Evolutionary conservation across 2,113 vertebrate species (phyloP).

Genomic region (Fulmarus glacialis): DNA sequence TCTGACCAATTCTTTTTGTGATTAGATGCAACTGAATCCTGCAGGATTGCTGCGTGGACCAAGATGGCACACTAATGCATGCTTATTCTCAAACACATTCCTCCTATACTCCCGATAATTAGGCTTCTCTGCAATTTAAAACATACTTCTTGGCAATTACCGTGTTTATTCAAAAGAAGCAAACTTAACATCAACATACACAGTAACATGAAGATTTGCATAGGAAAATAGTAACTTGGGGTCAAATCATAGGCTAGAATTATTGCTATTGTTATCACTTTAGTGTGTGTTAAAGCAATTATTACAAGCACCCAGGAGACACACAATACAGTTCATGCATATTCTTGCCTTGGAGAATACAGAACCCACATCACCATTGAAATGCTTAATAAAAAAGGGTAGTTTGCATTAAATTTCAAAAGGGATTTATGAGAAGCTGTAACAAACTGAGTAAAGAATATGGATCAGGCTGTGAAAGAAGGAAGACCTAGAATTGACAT

Average conservation of each 20-base stretch:
- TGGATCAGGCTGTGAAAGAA: background rate
- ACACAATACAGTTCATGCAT: background rate
- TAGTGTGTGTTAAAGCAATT: background rate
- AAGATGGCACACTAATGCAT: background rate
- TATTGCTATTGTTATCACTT: background rate
- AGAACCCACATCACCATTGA: background rate
- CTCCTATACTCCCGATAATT: background rate
- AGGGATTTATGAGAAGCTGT: constrained; percentile 26
- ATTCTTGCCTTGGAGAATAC: background rate
- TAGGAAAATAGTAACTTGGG: background rate
- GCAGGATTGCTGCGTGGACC: background rate
- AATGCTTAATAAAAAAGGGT: background rate
- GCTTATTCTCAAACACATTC: background rate
- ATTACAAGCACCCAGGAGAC: background rate
- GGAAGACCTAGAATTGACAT: background rate
- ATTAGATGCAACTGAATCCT: background rate
- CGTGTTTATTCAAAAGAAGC: background rate
- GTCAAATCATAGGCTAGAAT: background rate
- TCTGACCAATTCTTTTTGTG: background rate
- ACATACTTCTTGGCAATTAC: background rate
- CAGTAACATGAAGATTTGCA: background rate
- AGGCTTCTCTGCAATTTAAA: background rate
- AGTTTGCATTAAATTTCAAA: constrained; percentile 8
- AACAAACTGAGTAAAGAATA: background rate
- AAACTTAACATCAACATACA: background rate